Conservation (phyloP, 2,797 vertebrate genomes). For the Sarcoramphus papa region DNA sequence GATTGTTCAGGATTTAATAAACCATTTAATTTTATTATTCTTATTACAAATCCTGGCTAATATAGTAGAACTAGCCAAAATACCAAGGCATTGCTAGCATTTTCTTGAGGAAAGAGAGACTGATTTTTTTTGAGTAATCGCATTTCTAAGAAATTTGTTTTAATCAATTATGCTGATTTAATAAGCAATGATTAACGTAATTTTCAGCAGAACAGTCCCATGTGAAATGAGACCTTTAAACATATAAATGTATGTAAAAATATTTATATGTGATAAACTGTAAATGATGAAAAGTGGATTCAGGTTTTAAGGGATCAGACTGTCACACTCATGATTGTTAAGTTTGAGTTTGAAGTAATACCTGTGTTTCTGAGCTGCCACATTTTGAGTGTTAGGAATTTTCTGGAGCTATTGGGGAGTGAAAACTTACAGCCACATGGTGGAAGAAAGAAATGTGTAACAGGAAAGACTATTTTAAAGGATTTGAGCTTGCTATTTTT, state of each 20-base stretch:
- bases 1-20: constrained; percentile 43
- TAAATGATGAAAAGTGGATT: not conserved
- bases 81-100: not conserved
- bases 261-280: not conserved
- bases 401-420: not conserved
- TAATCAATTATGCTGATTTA: not conserved
- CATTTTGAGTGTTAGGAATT: not conserved
- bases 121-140: not conserved
- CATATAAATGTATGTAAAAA: not conserved
- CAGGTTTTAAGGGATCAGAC: constrained; percentile 10
- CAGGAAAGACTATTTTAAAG: not conserved
- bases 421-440: not conserved
- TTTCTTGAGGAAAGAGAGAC: not conserved
- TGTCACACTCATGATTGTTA: not conserved
- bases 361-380: not conserved
- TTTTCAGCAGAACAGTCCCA: not conserved
- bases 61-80: not conserved
- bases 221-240: not conserved
- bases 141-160: not conserved
- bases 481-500: not conserved
- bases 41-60: constrained; percentile 6
- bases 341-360: not conserved
- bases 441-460: not conserved
- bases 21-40: constrained; percentile 35
- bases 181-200: not conserved